These are phyloP conservation scores for Datnioides undecimradiatus DNA, from an alignment of 2,113 vertebrate species.

Conservation along the genomic window DNA sequence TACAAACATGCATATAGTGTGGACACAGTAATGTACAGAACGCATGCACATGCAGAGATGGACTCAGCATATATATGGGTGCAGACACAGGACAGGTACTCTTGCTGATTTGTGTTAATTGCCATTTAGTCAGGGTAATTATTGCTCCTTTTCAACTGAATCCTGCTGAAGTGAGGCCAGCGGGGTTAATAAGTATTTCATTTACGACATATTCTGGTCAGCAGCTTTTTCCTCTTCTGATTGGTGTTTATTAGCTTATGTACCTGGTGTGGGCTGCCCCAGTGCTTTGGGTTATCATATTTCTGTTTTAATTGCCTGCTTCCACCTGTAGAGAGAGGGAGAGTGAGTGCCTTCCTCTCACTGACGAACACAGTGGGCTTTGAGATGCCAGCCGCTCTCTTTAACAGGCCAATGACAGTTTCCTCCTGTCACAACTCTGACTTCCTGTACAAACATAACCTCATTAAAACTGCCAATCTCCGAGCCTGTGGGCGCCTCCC, in stretches of 20 bases:
- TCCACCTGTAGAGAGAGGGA: constrained; percentile 80
- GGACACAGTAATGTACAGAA: constrained; percentile 1
- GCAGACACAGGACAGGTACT: constrained; percentile 16
- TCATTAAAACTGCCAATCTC: constrained; percentile 85
- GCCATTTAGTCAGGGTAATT: constrained; percentile 62
- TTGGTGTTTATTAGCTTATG: constrained; percentile 67
- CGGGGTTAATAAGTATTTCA: constrained; percentile 67
- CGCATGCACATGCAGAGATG: not conserved
- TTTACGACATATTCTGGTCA: constrained; percentile 71
- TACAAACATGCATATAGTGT: not conserved
- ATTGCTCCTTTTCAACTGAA: constrained; percentile 55
- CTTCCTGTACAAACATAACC: constrained; percentile 83
- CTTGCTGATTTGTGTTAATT: constrained; percentile 63
- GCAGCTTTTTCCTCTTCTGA: constrained; percentile 63
- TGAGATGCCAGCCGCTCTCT: constrained; percentile 81
- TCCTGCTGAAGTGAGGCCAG: constrained; percentile 59
- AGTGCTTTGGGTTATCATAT: constrained; percentile 65
- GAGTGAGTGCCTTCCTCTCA: constrained; percentile 73
- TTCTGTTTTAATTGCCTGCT: constrained; percentile 81
- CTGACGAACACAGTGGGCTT: constrained; percentile 77
- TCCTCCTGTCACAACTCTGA: constrained; percentile 84
- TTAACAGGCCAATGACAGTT: constrained; percentile 83
- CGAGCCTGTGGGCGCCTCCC: constrained; percentile 79
- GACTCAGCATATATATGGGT: not conserved
- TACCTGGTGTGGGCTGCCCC: constrained; percentile 56